These are phyloP conservation scores for Cataglyphis rosenhaueri DNA, from an alignment of 2,888 invertebrate species.

Conservation along the genomic window DNA sequence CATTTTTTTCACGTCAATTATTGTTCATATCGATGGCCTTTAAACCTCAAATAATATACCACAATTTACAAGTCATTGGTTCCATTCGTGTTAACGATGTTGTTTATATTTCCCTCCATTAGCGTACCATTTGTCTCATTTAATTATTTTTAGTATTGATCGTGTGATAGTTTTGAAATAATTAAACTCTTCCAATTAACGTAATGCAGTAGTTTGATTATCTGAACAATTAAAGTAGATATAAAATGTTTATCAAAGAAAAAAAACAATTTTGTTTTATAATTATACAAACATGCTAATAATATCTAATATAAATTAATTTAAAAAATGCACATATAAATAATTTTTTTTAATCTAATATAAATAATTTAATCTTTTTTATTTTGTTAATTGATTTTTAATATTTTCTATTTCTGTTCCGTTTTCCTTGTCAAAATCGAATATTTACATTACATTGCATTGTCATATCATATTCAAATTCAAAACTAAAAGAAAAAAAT, in stretches of 20 bases:
- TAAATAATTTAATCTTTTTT: too few species aligned
- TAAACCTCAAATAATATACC: constrained; percentile 24
- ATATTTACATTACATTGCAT: neutral
- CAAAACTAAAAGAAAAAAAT: neutral
- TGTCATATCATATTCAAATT: neutral
- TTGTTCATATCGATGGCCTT: constrained; percentile 42
- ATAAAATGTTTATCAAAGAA: neutral
- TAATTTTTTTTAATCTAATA: neutral
- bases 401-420: neutral
- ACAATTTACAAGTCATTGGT: constrained; percentile 31
- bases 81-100: constrained; percentile 40
- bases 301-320: neutral
- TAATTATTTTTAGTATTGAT: constrained; percentile 65
- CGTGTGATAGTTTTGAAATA: constrained; percentile 31
- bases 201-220: neutral
- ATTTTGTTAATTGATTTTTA: too few species aligned
- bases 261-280: neutral
- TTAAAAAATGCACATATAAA: neutral
- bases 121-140: constrained; percentile 73
- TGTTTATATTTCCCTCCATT: constrained; percentile 59
- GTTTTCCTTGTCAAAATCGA: neutral
- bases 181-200: constrained; percentile 6
- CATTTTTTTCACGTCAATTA: constrained; percentile 35
- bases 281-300: neutral
- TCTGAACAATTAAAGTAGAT: neutral